These are phyloP conservation scores for Caenorhabditis japonica DNA, from an alignment of 2,888 invertebrate genomes.

Conservation along the genomic window DNA sequence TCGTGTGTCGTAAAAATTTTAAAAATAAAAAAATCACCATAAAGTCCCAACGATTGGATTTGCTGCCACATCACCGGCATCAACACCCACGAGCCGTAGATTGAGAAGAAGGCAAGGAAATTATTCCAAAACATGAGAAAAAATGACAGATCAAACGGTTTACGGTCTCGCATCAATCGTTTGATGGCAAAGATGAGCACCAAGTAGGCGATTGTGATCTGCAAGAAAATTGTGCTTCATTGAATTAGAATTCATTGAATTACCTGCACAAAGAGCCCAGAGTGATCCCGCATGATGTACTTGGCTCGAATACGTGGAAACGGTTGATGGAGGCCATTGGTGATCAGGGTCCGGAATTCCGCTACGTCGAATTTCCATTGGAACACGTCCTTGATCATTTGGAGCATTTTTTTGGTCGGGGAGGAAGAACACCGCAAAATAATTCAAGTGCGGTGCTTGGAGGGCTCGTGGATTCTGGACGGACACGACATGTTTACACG, in stretches of 20 bases:
- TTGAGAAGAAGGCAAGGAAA: constrained; percentile 78
- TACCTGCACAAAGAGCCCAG: constrained; percentile 30
- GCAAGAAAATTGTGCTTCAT: no score
- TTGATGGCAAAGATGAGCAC: constrained; percentile 77
- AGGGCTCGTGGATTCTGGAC: constrained; percentile 2
- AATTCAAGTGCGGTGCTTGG: constrained; percentile 27
- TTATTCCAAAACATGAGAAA: constrained; percentile 78
- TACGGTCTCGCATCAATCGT: constrained; percentile 77
- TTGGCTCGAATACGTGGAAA: constrained; percentile 31
- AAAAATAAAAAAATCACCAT: background rate
- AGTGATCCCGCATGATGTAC: constrained; percentile 16
- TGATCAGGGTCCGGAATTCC: constrained; percentile 28
- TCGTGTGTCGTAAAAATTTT: background rate
- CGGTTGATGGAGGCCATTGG: constrained; percentile 22
- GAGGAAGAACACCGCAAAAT: no score
- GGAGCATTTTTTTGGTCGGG: no score
- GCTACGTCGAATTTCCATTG: constrained; percentile 31
- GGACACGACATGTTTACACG: constrained; percentile 1
- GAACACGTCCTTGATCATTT: constrained; percentile 35
- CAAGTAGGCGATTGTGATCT: constrained; percentile 53
- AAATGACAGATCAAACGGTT: constrained; percentile 75
- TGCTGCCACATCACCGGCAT: constrained; percentile 35
- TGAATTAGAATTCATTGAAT: no score
- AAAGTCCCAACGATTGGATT: constrained; percentile 20
- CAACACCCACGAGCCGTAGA: constrained; percentile 44